Base-by-base conservation (phyloP, 2,888 invertebrate genomes). In the Aradus depressus region DNA sequence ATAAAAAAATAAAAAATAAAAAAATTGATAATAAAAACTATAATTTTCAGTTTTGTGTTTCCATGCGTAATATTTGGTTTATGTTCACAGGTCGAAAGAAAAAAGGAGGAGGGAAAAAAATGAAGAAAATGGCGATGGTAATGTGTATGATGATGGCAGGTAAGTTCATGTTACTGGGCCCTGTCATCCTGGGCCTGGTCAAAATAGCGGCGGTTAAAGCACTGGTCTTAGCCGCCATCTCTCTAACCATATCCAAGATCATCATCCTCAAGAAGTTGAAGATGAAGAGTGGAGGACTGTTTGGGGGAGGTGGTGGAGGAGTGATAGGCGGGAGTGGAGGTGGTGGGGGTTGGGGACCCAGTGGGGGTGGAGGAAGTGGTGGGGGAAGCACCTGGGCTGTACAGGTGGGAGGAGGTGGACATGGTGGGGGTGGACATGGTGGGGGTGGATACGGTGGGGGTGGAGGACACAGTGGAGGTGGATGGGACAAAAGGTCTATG, bases 101-200 rank as follows among this genome's bases (percentile, higher is more conserved):
- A 43, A 51, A 52, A 35, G 54, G 53, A 19, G 59, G 58, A 28
- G 55, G 56, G 50, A 61, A 60, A 37, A 58, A 59, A 10, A 54
- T 60, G 58, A 62, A 60, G 56, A 62, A 60, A 50, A 57, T 62
- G 58, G 60, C 61, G 60, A 61, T 61, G 60, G 53, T 61, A 59
- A 56, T 60, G 47, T 59, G 60, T 26, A 60, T 62, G 59, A 57
- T 62, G 59, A 58, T 57, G 49, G 59, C 58, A 37, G 53, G 58
- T 42, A 61, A 61, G 41, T 34, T 59, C 37, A 53, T 58, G 39
- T 57, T 60, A 58, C 42, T 62, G 42, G 60, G 59, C 10, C 61
- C 61, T 4, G 37, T 61, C 49, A 53, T 62, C 53, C 54, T 62
- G 51, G 62, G 60, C 10, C 35, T 60, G 23, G 56, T 58, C 19